A percentile compares a stretch with the other conserved stretches of the same genome.
Conservation (phyloP, 1,140 invertebrate species). For the Lasioglossum albipes region DNA sequence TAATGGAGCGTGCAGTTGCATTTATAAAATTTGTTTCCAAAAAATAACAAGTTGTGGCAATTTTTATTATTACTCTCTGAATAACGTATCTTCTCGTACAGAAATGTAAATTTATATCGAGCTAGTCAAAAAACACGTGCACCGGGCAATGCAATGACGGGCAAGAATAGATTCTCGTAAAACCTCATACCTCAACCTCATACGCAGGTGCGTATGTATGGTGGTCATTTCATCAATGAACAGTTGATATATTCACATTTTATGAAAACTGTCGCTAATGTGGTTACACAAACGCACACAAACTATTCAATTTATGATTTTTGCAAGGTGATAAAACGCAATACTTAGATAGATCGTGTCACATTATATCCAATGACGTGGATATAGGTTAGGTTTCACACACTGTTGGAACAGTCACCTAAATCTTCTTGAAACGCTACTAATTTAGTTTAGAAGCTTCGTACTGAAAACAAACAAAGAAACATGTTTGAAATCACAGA, state of each 20-base stretch:
- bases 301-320: constrained; percentile 5
- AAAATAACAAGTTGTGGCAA: background rate
- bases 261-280: background rate
- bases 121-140: background rate
- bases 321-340: constrained; percentile 18
- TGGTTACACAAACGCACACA: background rate
- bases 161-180: background rate
- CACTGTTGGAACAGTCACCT: constrained; percentile 41
- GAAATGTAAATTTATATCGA: background rate
- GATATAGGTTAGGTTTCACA: constrained; percentile 75
- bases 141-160: background rate
- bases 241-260: background rate
- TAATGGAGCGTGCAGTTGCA: too few species aligned
- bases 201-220: background rate
- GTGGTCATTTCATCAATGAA: background rate
- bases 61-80: background rate
- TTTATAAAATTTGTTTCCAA: background rate
- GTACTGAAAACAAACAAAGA: constrained; percentile 31
- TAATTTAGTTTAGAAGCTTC: background rate
- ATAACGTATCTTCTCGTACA: background rate
- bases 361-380: constrained; percentile 73
- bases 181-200: constrained; percentile 1
- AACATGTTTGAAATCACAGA: constrained; percentile 87
- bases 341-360: constrained; percentile 17
- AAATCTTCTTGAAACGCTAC: constrained; percentile 14